Percentiles rank a stretch among this genome's conserved stretches.
phyloP scores from a whole-genome alignment of 2,113 vertebrate species.

The Microtus ochrogaster region DNA sequence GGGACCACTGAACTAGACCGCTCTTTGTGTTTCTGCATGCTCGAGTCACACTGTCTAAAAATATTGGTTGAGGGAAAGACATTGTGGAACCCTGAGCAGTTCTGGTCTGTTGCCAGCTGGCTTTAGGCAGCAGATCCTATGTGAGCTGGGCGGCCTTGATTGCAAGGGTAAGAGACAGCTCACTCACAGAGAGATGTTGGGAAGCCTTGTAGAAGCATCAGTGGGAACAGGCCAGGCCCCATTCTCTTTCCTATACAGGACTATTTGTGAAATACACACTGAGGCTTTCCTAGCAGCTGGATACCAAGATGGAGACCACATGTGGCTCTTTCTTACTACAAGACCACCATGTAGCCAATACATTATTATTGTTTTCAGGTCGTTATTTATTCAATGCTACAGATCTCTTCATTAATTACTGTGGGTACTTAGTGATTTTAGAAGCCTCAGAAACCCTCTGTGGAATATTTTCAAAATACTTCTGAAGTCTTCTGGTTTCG shows the following conservation, averaged over 20 bases:
- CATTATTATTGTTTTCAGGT: neutral
- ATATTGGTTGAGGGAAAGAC: neutral
- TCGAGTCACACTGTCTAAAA: conserved; percentile 17
- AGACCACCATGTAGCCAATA: neutral
- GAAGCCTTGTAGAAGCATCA: neutral
- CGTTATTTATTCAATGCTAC: neutral
- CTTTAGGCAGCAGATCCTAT: neutral
- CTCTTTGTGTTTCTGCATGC: neutral
- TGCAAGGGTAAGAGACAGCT: neutral
- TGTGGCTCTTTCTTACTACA: neutral
- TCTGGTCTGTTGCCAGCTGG: neutral
- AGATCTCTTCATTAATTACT: neutral
- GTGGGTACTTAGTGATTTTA: neutral
- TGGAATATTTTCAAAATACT: conserved; percentile 38
- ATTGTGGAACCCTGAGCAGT: neutral
- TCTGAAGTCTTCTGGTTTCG: neutral
- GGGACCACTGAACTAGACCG: neutral
- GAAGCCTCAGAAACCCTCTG: neutral
- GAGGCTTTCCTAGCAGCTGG: neutral
- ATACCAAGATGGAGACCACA: neutral
- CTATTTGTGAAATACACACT: neutral
- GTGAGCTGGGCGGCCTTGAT: neutral
- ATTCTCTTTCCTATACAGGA: neutral
- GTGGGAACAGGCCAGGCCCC: neutral
- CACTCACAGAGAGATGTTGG: neutral